Conservation (phyloP, 2,797 vertebrate genomes). For the Pseudomugil gertrudae region DNA sequence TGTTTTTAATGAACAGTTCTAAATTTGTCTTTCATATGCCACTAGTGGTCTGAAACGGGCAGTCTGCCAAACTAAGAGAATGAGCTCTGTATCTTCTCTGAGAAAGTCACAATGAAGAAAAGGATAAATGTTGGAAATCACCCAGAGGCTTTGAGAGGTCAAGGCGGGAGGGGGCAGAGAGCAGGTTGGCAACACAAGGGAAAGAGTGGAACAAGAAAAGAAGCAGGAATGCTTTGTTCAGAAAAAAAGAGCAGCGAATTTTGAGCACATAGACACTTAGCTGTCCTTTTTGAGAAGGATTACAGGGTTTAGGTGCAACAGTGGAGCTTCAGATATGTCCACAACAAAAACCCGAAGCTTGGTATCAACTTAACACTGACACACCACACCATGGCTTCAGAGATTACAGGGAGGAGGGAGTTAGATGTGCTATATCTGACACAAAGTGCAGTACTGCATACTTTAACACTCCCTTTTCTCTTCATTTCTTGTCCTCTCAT, state of each 20-base stretch:
- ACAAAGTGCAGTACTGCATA: constrained; percentile 70
- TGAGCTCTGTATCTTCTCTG: constrained; percentile 32
- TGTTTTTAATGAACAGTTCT: constrained; percentile 29
- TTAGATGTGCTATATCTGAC: constrained; percentile 66
- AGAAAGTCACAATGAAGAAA: constrained; percentile 45
- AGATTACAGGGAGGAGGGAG: constrained; percentile 51
- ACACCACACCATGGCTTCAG: constrained; percentile 57
- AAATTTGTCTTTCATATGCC: constrained; percentile 24
- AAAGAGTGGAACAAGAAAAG: constrained; percentile 37
- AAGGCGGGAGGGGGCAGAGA: constrained; percentile 45
- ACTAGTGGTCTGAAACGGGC: constrained; percentile 31
- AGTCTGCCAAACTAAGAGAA: constrained; percentile 40
- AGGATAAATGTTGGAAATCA: constrained; percentile 58
- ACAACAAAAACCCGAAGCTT: constrained; percentile 63
- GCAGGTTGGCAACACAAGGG: constrained; percentile 33
- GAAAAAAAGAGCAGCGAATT: constrained; percentile 58
- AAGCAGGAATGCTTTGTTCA: constrained; percentile 44
- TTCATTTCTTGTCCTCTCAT: constrained; percentile 59
- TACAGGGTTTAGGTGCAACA: constrained; percentile 67
- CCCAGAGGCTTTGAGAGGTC: constrained; percentile 45
- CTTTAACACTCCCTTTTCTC: constrained; percentile 61
- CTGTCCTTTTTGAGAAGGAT: constrained; percentile 67
- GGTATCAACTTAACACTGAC: constrained; percentile 73
- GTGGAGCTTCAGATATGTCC: constrained; percentile 61
- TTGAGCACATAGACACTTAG: constrained; percentile 58